Conservation (phyloP, 2,113 vertebrate species). For the Prunella fulvescens region DNA sequence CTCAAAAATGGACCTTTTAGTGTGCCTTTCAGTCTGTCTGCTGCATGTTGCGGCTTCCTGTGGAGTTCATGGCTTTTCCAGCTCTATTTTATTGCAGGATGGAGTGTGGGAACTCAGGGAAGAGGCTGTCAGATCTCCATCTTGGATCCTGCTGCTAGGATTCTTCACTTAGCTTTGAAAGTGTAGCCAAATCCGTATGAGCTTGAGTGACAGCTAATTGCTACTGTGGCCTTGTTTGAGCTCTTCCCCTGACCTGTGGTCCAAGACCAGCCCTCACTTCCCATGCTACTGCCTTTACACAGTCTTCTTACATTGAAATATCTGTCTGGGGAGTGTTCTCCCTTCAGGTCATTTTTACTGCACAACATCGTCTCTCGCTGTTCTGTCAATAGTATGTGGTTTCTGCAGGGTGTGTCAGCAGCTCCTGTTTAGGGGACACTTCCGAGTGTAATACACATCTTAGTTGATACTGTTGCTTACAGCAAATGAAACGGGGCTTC, state of each 20-base stretch:
- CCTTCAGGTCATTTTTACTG: not conserved
- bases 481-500: not conserved
- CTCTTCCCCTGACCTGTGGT: not conserved
- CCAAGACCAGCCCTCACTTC: not conserved
- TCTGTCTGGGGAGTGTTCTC: not conserved
- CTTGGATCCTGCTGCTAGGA: not conserved
- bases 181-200: not conserved
- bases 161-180: not conserved
- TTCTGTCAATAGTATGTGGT: rapidly evolving
- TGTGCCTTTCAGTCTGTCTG: not conserved
- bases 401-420: not conserved
- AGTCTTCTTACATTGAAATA: not conserved
- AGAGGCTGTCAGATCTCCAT: not conserved
- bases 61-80: not conserved
- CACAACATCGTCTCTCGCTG: not conserved
- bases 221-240: not conserved
- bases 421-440: not conserved
- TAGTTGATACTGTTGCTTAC: not conserved
- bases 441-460: not conserved
- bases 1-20: not conserved
- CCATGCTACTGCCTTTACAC: not conserved
- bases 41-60: not conserved
- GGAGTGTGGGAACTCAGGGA: not conserved
- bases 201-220: not conserved
- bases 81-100: not conserved